Evolutionary conservation across 2,113 vertebrate species (phyloP).

Genomic region (Myotis davidii): DNA sequence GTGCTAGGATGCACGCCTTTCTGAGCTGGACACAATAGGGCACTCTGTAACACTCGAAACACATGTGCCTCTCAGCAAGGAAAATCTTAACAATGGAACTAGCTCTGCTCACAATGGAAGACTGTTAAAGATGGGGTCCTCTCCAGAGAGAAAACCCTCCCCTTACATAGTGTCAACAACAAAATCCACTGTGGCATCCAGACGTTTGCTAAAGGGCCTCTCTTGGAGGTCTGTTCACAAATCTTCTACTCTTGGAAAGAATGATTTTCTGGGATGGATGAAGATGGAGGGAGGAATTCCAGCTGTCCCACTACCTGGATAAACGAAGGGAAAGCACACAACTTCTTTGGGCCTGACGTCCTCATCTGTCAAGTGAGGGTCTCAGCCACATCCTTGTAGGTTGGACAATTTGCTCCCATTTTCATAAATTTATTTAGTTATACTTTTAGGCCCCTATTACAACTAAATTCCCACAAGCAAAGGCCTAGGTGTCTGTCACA

Average conservation of each 20-base stretch:
- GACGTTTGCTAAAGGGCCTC: slow-evolving; percentile 3
- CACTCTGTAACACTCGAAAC: slow-evolving; percentile 83
- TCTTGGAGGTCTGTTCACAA: neutral
- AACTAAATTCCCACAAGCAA: neutral
- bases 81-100: slow-evolving; percentile 75
- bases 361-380: neutral
- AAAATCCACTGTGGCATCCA: neutral
- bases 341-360: neutral
- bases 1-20: slow-evolving; percentile 80
- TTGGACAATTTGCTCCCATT: neutral
- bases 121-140: slow-evolving; percentile 77
- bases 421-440: neutral
- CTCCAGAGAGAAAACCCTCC: neutral
- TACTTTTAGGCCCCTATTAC: neutral
- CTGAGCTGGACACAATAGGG: slow-evolving; percentile 83
- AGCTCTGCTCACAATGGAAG: slow-evolving; percentile 78
- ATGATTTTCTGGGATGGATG: neutral
- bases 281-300: neutral
- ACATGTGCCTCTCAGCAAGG: slow-evolving; percentile 77
- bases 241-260: neutral
- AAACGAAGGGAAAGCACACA: neutral
- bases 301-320: neutral
- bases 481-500: neutral
- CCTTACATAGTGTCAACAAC: neutral
- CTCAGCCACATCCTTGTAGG: neutral